Percentiles rank a stretch among this genome's conserved stretches.
Conservation (phyloP, 2,797 vertebrate genomes). For the Pseudomugil gertrudae region DNA sequence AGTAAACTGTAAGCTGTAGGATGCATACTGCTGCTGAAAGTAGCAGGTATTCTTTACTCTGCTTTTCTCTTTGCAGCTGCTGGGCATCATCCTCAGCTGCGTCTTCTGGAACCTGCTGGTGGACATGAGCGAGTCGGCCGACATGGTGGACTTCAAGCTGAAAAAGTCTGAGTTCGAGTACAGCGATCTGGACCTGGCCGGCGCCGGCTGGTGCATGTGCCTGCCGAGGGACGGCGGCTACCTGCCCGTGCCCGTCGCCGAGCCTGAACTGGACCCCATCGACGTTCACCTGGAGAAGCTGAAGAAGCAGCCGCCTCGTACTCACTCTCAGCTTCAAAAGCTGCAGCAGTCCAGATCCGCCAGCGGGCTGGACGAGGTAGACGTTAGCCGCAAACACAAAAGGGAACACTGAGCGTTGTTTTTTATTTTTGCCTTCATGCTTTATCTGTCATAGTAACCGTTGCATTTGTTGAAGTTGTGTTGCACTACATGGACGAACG, state of each 20-base stretch:
- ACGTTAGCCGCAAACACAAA: conserved; percentile 72
- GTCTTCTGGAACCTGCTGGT: conserved; percentile 89
- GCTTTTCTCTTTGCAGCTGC: conserved; percentile 69
- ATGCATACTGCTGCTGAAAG: no score
- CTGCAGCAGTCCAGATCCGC: conserved; percentile 68
- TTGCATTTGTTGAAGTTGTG: conserved; percentile 59
- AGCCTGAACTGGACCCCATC: conserved; percentile 77
- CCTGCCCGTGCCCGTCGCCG: conserved; percentile 78
- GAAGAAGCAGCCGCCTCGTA: conserved; percentile 70
- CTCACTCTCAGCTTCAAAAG: conserved; percentile 66
- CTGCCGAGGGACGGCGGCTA: conserved; percentile 89
- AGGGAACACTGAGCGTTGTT: conserved; percentile 68
- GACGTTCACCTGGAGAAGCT: conserved; percentile 75
- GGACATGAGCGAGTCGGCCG: conserved; percentile 81
- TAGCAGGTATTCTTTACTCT: no score
- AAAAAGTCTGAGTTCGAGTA: conserved; percentile 74
- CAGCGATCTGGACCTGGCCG: conserved; percentile 83
- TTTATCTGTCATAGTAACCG: conserved; percentile 47
- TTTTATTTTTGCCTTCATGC: conserved; percentile 40
- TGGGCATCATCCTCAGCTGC: conserved; percentile 87
- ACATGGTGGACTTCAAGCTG: conserved; percentile 86
- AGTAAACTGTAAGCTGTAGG: no score
- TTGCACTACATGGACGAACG: conserved; percentile 68
- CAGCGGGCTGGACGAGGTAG: conserved; percentile 79
- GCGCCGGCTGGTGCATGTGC: conserved; percentile 91